Evolutionary conservation across 2,113 vertebrate species (phyloP).

Genomic region (Uropsilus gracilis): DNA sequence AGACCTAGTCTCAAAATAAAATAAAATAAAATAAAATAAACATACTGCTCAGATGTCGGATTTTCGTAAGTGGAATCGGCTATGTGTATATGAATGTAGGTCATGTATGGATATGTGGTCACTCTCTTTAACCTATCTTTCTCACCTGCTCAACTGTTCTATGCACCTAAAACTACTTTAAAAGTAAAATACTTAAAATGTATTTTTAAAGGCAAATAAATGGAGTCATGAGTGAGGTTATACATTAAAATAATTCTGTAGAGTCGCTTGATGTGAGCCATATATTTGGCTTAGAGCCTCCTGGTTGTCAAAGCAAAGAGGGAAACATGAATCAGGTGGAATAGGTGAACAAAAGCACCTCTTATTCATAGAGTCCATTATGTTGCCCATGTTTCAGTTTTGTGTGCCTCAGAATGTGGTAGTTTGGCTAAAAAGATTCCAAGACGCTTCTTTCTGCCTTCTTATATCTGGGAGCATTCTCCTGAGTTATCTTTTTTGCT

Average conservation of each 20-base stretch:
- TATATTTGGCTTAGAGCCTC: neutral
- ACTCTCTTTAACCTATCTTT: neutral
- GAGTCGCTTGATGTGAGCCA: neutral
- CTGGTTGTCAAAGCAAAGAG: neutral
- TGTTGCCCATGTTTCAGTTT: neutral
- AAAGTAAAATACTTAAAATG: neutral
- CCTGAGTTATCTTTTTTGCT: neutral
- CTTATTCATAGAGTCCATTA: neutral
- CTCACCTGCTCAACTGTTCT: neutral
- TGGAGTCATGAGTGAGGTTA: neutral
- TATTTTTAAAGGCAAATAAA: neutral
- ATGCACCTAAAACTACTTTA: neutral
- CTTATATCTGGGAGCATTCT: neutral
- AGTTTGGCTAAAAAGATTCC: neutral
- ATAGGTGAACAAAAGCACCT: neutral
- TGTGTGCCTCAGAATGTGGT: neutral
- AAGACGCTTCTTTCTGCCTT: neutral
- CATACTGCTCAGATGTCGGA: neutral
- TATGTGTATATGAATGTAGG: neutral
- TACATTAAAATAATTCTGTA: neutral
- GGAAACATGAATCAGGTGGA: neutral
- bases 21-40: no score
- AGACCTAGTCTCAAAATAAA: no score
- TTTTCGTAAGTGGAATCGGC: neutral
- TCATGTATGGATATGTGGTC: neutral